Evolutionary conservation across 2,888 invertebrate genomes (phyloP).

Genomic region (Abrostola triplasia): DNA sequence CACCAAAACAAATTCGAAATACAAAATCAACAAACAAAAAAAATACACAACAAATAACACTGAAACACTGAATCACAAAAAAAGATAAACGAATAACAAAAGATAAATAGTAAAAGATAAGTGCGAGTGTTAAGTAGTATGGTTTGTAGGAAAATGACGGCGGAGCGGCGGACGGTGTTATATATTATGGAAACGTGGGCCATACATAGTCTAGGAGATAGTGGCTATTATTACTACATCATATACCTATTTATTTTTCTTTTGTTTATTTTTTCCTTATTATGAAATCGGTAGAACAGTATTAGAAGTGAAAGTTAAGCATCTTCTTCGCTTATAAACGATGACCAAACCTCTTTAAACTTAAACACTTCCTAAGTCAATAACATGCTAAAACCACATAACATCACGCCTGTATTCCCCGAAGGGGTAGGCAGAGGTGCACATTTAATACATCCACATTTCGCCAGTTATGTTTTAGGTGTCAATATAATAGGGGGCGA

Average conservation of each 20-base stretch:
- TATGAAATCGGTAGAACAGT: no score
- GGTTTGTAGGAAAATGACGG: constrained; percentile 58
- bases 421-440: no score
- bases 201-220: constrained; percentile 30
- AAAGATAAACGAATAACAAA: constrained; percentile 10
- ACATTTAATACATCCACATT: no score
- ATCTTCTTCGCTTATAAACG: no score
- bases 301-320: no score
- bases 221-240: not conserved
- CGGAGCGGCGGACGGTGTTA: constrained; percentile 48
- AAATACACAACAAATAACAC: not conserved
- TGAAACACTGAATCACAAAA: constrained; percentile 5
- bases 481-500: no score
- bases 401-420: no score
- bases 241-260: not conserved
- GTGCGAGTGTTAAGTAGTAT: constrained; percentile 13
- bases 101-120: constrained; percentile 5
- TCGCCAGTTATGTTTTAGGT: no score
- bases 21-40: not conserved
- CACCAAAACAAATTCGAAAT: not conserved
- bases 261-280: no score
- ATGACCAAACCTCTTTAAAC: no score
- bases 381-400: no score
- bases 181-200: constrained; percentile 62
- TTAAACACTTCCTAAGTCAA: no score